Percentiles rank a stretch among this genome's conserved stretches.
phyloP scores from a whole-genome alignment of 2,113 vertebrate species.

The Etia nguti region DNA sequence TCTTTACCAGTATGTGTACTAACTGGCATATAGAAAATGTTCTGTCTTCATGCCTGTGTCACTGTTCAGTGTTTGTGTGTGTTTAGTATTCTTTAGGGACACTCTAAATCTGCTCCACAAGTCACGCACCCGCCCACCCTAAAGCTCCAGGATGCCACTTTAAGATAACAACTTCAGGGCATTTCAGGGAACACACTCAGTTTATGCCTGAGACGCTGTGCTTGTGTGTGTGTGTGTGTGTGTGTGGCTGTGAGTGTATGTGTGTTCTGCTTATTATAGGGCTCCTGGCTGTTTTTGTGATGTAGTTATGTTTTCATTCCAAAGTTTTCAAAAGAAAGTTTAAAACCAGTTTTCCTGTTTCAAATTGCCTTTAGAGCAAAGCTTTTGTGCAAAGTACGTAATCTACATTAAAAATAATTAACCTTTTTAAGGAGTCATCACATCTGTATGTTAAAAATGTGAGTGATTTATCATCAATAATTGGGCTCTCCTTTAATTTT shows the following conservation, averaged over 20 bases:
- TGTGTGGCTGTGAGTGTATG: background rate
- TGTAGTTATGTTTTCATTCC: conserved; percentile 1
- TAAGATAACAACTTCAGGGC: conserved; percentile 56
- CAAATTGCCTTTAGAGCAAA: background rate
- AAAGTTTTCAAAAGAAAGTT: conserved; percentile 23
- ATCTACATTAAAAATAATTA: background rate
- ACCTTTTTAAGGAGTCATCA: background rate
- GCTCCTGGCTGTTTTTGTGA: background rate
- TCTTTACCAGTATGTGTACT: background rate
- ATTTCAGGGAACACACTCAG: conserved; percentile 40
- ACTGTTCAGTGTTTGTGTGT: background rate
- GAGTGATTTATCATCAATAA: background rate
- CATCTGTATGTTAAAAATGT: background rate
- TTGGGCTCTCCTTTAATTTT: background rate
- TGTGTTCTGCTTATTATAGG: background rate
- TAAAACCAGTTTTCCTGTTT: background rate
- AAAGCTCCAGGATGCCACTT: conserved; percentile 53
- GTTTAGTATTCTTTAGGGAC: background rate
- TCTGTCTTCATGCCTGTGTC: background rate
- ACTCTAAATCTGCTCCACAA: conserved; percentile 46
- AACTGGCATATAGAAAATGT: background rate
- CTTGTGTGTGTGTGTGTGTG: background rate
- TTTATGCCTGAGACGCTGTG: conserved; percentile 4
- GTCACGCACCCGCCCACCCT: conserved; percentile 43
- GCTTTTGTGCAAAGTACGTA: background rate